Evolutionary conservation across 1,140 invertebrate genomes (phyloP), one percentile per base, ranked within the genome.

Genomic region (Calosoma granatense): DNA sequence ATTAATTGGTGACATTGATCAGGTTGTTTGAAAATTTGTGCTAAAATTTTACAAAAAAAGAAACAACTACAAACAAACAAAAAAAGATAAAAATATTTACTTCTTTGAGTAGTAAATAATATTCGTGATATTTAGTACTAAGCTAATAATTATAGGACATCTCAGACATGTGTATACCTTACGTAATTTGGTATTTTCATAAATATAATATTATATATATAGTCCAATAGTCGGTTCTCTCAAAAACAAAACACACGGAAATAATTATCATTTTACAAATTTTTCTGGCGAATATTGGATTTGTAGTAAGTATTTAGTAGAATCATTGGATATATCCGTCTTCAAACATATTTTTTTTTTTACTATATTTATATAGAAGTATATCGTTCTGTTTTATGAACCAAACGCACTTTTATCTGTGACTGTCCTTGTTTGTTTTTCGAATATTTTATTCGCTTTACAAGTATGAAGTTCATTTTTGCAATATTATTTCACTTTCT

Each of bases 21-120:
- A 47, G 41, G 41, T 47, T 47, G 17, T 47, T 47, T 47, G 17
- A 47, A 47, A 47, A 47, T 36, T 47, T 47, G 41, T 47, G 41
- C 41, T 47, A 47, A 47, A 47, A 17, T 47, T 47, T 47, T 9
- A 47, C 41, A 47, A 47, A 47, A 47, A 14, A 6, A 30, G 4
- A 6, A 6, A 30, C 26, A n/a, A n/a, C n/a, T n/a, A n/a, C n/a
- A n/a, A n/a, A n/a, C n/a, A n/a, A n/a, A n/a, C n/a, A n/a, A n/a
- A n/a, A n/a, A n/a, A n/a, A n/a, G n/a, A n/a, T n/a, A n/a, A n/a
- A n/a, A n/a, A n/a, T n/a, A n/a, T n/a, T n/a, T n/a, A n/a, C n/a
- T n/a, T n/a, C n/a, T 47, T 47, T 47, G 41, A 11, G 41, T 47
- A 17, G 41, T 47, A 17, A 47, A 47, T 17, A 12, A 36, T 47